phyloP scores from a whole-genome alignment of 1,140 invertebrate species.

The Cecropterus lyciades region DNA sequence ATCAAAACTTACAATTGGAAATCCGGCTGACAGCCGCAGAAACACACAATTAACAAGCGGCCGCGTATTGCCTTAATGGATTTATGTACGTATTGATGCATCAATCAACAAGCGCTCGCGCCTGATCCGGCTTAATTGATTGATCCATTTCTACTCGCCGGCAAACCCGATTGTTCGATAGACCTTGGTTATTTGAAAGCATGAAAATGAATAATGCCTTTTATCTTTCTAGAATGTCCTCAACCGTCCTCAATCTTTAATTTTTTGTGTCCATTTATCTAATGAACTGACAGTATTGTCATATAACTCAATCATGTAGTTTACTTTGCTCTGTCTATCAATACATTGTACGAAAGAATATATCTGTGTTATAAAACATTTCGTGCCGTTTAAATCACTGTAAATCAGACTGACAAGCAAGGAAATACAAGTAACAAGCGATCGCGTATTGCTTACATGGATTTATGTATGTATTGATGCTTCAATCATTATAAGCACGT shows the following conservation, averaged over 20 bases:
- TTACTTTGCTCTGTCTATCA: no score
- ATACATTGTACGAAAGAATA: no score
- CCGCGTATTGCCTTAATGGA: constrained; percentile 73
- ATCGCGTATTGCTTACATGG: neutral
- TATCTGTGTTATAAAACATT: no score
- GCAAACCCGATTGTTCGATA: constrained; percentile 16
- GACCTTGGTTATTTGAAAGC: neutral
- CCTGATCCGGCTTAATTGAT: constrained; percentile 67
- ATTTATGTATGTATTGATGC: constrained; percentile 3
- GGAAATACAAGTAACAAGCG: neutral
- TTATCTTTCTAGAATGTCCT: constrained; percentile 36
- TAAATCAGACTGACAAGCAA: no score
- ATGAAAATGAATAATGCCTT: constrained; percentile 37
- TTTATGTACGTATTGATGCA: constrained; percentile 78
- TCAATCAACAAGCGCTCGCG: constrained; percentile 72
- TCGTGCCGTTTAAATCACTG: no score
- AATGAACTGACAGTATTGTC: no score
- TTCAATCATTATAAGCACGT: constrained; percentile 1
- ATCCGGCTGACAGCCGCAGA: constrained; percentile 59
- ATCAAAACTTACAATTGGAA: constrained; percentile 3
- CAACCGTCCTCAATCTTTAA: no score
- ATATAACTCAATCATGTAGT: no score
- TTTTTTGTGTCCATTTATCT: no score
- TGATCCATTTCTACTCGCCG: constrained; percentile 63
- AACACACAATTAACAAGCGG: constrained; percentile 70